These are phyloP conservation scores for Cephus spinipes DNA, from an alignment of 2,888 invertebrate genomes.

Conservation along the genomic window DNA sequence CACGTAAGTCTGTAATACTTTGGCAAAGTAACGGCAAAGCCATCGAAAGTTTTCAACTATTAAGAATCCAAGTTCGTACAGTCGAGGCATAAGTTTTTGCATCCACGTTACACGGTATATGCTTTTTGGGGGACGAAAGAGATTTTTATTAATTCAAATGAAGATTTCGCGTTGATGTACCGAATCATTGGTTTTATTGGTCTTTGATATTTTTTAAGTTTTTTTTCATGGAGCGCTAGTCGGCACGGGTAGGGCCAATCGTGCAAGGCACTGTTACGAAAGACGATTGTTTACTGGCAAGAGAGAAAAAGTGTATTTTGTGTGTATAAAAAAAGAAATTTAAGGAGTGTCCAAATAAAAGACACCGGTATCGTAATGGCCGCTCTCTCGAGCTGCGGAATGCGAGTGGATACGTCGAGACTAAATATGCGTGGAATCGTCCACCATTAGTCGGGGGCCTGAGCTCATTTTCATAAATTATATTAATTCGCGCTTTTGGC, in stretches of 20 bases:
- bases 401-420: background rate
- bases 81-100: background rate
- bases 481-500: constrained; percentile 58
- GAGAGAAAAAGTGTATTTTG: background rate
- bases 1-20: background rate
- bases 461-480: constrained; percentile 64
- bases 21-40: background rate
- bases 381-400: background rate
- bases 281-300: background rate
- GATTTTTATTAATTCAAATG: background rate
- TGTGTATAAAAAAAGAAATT: background rate
- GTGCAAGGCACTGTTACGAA: background rate
- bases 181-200: no score
- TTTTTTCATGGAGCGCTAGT: background rate
- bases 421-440: constrained; percentile 39
- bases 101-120: background rate
- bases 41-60: background rate
- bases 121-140: background rate
- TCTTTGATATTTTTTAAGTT: no score
- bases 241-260: background rate
- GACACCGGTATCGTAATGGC: background rate
- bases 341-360: background rate
- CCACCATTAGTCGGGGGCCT: constrained; percentile 44
- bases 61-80: background rate
- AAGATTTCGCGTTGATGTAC: background rate